These are phyloP conservation scores for Biston stratarius DNA, from an alignment of 2,888 invertebrate genomes.

Conservation along the genomic window DNA sequence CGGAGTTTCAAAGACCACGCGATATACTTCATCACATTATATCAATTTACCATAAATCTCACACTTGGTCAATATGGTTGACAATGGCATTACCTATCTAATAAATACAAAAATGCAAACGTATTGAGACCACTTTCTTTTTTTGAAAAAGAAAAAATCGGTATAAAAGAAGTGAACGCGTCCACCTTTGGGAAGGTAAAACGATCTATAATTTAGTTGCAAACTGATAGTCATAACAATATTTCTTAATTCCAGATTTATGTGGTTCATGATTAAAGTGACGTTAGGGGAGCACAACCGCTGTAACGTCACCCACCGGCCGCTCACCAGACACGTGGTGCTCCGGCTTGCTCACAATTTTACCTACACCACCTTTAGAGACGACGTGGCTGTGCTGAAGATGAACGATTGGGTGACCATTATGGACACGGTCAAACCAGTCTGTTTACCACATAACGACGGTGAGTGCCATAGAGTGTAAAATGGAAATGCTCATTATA, in stretches of 20 bases:
- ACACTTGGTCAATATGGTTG: no score
- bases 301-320: constrained; percentile 89
- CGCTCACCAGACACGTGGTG: constrained; percentile 91
- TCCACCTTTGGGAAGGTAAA: no score
- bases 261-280: constrained; percentile 97
- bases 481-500: no score
- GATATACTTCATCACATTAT: no score
- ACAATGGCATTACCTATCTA: no score
- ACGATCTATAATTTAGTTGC: background rate
- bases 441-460: constrained; percentile 91
- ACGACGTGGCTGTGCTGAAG: constrained; percentile 93
- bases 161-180: no score
- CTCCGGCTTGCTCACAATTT: constrained; percentile 92
- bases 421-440: constrained; percentile 92
- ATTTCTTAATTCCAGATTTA: constrained; percentile 87
- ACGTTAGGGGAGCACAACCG: constrained; percentile 95
- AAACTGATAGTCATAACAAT: background rate
- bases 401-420: constrained; percentile 92
- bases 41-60: no score
- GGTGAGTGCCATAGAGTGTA: constrained; percentile 69
- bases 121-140: no score
- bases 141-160: no score
- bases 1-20: no score
- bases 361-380: constrained; percentile 93
- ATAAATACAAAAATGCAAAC: no score